These are phyloP conservation scores for Cynopterus brachyotis DNA, from an alignment of 2,113 vertebrate species.

Conservation along the genomic window DNA sequence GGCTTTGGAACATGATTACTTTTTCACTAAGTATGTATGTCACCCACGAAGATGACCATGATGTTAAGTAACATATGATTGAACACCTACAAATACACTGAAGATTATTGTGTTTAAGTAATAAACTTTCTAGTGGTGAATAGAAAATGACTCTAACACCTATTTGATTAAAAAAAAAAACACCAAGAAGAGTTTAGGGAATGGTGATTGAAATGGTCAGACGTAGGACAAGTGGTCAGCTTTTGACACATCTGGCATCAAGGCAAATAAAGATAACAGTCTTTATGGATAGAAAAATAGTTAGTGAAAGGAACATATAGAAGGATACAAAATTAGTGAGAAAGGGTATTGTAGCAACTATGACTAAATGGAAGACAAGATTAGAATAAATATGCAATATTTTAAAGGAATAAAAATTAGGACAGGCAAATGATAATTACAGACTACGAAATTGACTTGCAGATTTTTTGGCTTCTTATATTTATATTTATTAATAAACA, in stretches of 20 bases:
- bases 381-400: constrained; percentile 1
- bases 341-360: not conserved
- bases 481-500: not conserved
- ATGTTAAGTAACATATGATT: constrained; percentile 8
- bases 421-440: not conserved
- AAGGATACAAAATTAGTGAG: not conserved
- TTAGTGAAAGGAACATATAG: not conserved
- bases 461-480: not conserved
- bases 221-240: not conserved
- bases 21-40: constrained; percentile 35
- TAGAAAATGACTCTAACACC: not conserved
- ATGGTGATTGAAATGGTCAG: not conserved
- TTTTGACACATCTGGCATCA: not conserved
- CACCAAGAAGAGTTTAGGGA: not conserved
- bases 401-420: constrained; percentile 29
- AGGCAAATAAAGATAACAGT: not conserved
- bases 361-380: not conserved
- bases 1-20: not conserved
- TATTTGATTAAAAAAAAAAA: not conserved
- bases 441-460: not conserved
- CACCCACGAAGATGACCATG: not conserved
- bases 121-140: not conserved
- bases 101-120: not conserved
- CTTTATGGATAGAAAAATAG: not conserved
- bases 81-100: not conserved